Percentiles rank a stretch among this genome's conserved stretches.
Evolutionary conservation across 1,140 invertebrate genomes (phyloP).

Genomic region (Zelostemma sp.): DNA sequence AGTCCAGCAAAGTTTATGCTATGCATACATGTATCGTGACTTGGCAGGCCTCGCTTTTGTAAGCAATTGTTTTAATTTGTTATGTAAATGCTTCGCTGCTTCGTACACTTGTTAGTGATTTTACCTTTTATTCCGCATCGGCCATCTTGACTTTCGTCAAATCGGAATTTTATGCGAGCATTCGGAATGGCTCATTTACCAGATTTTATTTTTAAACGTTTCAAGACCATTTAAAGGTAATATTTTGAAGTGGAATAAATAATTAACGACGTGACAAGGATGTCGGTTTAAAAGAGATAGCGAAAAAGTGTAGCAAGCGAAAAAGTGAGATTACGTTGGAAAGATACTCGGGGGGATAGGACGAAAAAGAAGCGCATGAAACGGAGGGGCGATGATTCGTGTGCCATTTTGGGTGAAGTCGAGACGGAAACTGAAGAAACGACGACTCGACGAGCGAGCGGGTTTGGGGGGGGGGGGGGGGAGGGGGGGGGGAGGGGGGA

Average conservation of each 20-base stretch:
- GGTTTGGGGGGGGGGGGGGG: slow-evolving; percentile 13
- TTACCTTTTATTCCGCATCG: slow-evolving; percentile 26
- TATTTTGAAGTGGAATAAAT: too few relatives aligned
- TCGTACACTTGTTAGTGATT: slow-evolving; percentile 20
- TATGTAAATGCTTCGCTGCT: slow-evolving; percentile 30
- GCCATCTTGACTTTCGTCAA: slow-evolving; percentile 21
- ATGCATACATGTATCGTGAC: slow-evolving; percentile 33
- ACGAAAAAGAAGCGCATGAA: too few relatives aligned
- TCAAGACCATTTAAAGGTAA: too few relatives aligned
- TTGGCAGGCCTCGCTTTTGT: slow-evolving; percentile 35
- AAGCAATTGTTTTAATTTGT: slow-evolving; percentile 37
- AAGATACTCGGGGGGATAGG: too few relatives aligned
- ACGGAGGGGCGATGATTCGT: slow-evolving; percentile 11
- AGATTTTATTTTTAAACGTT: too few relatives aligned
- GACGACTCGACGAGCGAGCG: slow-evolving; percentile 19
- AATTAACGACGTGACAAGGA: neutral
- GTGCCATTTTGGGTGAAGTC: slow-evolving; percentile 11
- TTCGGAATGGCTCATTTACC: too few relatives aligned
- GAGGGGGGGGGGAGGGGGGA: slow-evolving; percentile 17
- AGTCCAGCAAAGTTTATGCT: slow-evolving; percentile 26
- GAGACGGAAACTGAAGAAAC: slow-evolving; percentile 19
- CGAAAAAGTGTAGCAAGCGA: slow-evolving; percentile 11
- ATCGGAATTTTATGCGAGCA: too few relatives aligned
- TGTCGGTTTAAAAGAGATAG: neutral
- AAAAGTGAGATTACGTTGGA: too few relatives aligned